Base-by-base conservation (phyloP, 2,888 invertebrate species). In the Harpalus rufipes region DNA sequence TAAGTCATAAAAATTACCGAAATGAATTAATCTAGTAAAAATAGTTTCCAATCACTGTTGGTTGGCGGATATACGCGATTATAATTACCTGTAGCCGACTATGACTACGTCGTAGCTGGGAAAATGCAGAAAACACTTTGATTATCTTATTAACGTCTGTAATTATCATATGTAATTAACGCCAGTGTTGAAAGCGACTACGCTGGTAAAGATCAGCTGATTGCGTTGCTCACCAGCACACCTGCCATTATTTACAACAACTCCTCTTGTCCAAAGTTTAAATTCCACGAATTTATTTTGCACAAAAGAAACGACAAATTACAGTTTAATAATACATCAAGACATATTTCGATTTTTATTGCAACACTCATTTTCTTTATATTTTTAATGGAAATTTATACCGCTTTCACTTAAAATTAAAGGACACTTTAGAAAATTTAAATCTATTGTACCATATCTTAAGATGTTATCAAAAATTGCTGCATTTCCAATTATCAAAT, bases 1-100 rank as follows among this genome's bases (percentile, higher is more conserved):
- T 85, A 85, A 80, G 85, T 80, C 58, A 85, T 85, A 85, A 85
- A 85, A 85, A 85, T 85, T 85, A 85, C 80, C 80, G 59, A 85
- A 85, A 85, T 85, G 85, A 85, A 85, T 85, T 85, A 85, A 85
- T 80, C 79, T 80, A 59, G 61, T 80, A 85, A 85, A 79, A 85
- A 85, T 80, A 72, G 65, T 80, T 85, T 85, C 85, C 85, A 85
- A 85, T 85, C 85, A 85, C 80, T 85, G 61, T 51, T 85, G 65
- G 56, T 51, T 85, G 65, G 56, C 85, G 85, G 85, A 84, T 84
- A 78, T 63, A 78, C 61, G 41, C 74, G 58, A 76, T 76, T 44
- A 72, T 72, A 72, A 82, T 82, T 82, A 82, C 39, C 25, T 32
- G 25, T 39, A 32, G 72, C 32, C 10, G 21, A 25, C 10, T 65